A percentile compares a stretch with the other conserved stretches of the same genome.
These are phyloP conservation scores for Lemur catta DNA, from an alignment of 2,797 vertebrate species.

Conservation along the genomic window DNA sequence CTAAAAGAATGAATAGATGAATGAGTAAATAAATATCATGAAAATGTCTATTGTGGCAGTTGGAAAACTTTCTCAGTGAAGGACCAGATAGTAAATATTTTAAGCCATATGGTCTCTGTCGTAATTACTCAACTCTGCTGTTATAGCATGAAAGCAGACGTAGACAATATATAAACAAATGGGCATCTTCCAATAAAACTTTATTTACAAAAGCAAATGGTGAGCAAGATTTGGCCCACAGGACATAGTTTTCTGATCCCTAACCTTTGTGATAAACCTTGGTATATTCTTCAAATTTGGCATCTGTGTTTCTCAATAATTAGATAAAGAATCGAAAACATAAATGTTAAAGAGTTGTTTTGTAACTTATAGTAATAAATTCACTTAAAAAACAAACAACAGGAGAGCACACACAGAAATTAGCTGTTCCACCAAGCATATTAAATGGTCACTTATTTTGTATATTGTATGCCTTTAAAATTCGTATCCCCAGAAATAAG, in stretches of 20 bases:
- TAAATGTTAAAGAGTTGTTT: neutral
- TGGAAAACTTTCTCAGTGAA: neutral
- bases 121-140: neutral
- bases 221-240: neutral
- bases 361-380: neutral
- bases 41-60: neutral
- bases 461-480: neutral
- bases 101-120: neutral
- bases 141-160: neutral
- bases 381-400: neutral
- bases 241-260: neutral
- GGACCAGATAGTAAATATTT: neutral
- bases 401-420: neutral
- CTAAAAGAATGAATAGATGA: neutral
- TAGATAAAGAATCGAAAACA: neutral
- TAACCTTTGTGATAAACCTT: neutral
- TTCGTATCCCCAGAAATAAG: neutral
- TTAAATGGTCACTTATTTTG: neutral
- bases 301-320: neutral
- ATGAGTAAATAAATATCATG: neutral
- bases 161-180: neutral
- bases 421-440: neutral
- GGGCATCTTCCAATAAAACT: slow-evolving; percentile 40
- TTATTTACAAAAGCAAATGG: slow-evolving; percentile 38
- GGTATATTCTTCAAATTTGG: neutral